Evolutionary conservation across 2,797 vertebrate genomes (phyloP).

Genomic region (Rachycentron canadum): DNA sequence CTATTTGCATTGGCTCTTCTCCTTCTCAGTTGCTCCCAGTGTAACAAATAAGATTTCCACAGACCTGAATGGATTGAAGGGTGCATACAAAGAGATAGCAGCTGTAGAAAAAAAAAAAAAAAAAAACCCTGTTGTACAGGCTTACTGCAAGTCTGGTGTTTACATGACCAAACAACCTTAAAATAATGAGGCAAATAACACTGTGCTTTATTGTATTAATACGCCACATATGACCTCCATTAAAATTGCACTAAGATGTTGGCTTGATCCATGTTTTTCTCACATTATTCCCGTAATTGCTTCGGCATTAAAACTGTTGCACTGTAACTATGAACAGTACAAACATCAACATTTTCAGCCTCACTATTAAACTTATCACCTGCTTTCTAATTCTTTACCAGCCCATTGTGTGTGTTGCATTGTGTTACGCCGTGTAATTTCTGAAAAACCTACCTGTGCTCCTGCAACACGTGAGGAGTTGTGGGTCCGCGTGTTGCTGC

Average conservation of each 20-base stretch:
- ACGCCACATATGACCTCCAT: conserved; percentile 41
- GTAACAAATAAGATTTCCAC: conserved; percentile 48
- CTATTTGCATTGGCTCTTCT: conserved; percentile 27
- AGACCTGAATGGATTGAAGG: conserved; percentile 42
- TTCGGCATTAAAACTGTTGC: conserved; percentile 15
- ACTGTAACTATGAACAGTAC: conserved; percentile 3
- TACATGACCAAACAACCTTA: conserved; percentile 44
- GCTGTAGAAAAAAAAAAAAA: conserved; percentile 2
- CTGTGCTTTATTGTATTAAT: conserved; percentile 33
- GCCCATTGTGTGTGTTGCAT: neutral
- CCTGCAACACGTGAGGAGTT: conserved; percentile 1
- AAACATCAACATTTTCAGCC: conserved; percentile 16
- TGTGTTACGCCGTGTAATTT: neutral
- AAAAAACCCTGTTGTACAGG: neutral
- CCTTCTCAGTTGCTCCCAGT: conserved; percentile 25
- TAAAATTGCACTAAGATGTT: conserved; percentile 43
- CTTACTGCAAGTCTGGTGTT: conserved; percentile 34
- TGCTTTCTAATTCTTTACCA: neutral
- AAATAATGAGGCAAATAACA: conserved; percentile 53
- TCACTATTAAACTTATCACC: conserved; percentile 15
- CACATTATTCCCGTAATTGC: conserved; percentile 41
- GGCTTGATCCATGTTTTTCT: conserved; percentile 46
- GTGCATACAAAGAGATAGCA: conserved; percentile 36
- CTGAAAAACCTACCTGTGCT: neutral
- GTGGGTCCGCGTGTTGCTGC: neutral